A percentile compares a stretch with the other conserved stretches of the same genome.
Conservation (phyloP, 2,113 vertebrate genomes). For the Pogona vitticeps region DNA sequence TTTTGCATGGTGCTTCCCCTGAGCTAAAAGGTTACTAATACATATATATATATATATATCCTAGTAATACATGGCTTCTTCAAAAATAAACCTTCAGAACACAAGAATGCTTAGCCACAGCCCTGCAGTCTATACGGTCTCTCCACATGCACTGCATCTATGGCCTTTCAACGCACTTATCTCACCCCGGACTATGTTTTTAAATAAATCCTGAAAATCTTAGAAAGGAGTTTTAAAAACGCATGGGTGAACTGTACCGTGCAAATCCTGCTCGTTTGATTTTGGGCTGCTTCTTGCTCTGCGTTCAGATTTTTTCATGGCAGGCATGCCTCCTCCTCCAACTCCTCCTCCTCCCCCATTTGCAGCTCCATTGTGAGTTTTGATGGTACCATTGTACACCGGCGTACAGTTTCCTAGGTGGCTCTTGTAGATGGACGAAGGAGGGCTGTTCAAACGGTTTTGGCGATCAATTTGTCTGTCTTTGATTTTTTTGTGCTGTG, state of each 20-base stretch:
- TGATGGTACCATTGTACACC: conserved; percentile 89
- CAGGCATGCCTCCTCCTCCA: conserved; percentile 69
- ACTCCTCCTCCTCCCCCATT: conserved; percentile 69
- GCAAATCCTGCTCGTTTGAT: conserved; percentile 84
- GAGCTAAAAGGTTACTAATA: background rate
- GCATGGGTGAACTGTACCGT: conserved; percentile 72
- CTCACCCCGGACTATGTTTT: background rate
- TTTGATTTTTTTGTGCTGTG: conserved; percentile 94
- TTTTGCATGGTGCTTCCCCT: background rate
- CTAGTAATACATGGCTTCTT: background rate
- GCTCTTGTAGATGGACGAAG: conserved; percentile 89
- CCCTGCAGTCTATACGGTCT: background rate
- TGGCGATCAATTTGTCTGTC: conserved; percentile 92
- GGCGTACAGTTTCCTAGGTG: conserved; percentile 78
- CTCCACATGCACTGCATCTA: background rate
- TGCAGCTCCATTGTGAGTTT: conserved; percentile 76
- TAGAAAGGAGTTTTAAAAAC: conserved; percentile 50
- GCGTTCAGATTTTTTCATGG: conserved; percentile 86
- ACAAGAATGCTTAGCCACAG: background rate
- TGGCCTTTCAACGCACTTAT: background rate
- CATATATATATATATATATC: background rate
- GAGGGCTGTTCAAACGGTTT: conserved; percentile 93
- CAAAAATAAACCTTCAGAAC: background rate
- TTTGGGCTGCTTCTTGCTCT: conserved; percentile 90
- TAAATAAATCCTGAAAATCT: conserved; percentile 16